Percentiles rank a stretch among this genome's conserved stretches.
phyloP scores from a whole-genome alignment of 1,140 invertebrate genomes.

The Chionoecetes opilio region DNA sequence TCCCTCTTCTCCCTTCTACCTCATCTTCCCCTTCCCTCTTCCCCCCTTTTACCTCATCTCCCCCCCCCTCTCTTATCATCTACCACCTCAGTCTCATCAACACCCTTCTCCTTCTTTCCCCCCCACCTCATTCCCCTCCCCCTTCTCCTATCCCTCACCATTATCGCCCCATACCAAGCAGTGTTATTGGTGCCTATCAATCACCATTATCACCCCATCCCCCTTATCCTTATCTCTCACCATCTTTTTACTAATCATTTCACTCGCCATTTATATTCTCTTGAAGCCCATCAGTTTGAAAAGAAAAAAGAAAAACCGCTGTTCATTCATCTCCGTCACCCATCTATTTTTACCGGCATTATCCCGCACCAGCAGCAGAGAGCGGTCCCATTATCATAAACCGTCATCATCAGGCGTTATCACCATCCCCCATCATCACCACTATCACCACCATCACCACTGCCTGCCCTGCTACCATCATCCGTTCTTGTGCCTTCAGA shows the following conservation, averaged over 20 bases:
- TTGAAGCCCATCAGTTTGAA: neutral
- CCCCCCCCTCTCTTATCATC: neutral
- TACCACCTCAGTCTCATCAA: no score
- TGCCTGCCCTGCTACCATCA: neutral
- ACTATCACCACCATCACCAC: neutral
- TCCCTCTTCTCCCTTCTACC: neutral
- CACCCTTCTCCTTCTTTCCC: neutral
- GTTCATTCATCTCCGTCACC: neutral
- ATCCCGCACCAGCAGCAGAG: no score
- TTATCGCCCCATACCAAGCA: neutral
- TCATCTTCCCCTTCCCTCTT: neutral
- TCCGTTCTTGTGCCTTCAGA: neutral
- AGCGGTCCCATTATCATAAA: constrained; percentile 1
- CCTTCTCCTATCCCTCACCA: neutral
- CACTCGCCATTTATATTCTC: neutral
- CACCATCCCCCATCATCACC: neutral
- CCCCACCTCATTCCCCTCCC: neutral
- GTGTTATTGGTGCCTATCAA: neutral
- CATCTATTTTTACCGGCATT: neutral
- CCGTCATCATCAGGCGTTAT: neutral
- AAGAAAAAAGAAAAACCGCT: no score
- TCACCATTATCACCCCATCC: neutral
- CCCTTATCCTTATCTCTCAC: constrained; percentile 6
- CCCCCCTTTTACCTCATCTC: neutral
- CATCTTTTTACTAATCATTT: constrained; percentile 27